These are phyloP conservation scores for Centropus bengalensis DNA, from an alignment of 2,113 vertebrate genomes.

Conservation along the genomic window DNA sequence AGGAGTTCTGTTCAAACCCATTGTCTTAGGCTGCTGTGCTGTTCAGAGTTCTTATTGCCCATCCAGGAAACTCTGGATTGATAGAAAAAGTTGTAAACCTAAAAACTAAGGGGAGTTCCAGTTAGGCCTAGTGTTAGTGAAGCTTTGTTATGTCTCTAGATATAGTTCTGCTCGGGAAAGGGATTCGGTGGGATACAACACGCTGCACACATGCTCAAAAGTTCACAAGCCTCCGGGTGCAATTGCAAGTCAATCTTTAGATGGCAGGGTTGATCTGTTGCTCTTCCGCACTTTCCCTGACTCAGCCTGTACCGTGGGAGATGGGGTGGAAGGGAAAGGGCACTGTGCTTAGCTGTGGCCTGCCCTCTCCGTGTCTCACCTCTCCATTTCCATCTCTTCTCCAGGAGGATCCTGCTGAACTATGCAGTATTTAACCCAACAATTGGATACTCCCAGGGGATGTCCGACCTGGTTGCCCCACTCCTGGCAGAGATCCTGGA, in stretches of 20 bases:
- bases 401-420: slow-evolving; percentile 93
- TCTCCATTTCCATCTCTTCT: neutral
- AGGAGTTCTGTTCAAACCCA: neutral
- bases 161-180: neutral
- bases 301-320: neutral
- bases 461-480: slow-evolving; percentile 97
- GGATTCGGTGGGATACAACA: neutral
- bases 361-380: neutral
- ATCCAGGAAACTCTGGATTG: neutral
- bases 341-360: neutral
- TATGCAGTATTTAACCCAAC: slow-evolving; percentile 92
- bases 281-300: neutral
- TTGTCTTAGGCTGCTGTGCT: neutral
- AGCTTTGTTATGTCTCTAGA: neutral
- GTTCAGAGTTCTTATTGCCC: neutral
- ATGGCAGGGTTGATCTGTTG: neutral
- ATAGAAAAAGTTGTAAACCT: neutral
- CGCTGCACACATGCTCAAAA: neutral
- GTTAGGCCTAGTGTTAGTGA: too few relatives aligned
- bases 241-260: neutral
- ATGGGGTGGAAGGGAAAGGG: neutral
- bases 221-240: neutral
- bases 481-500: slow-evolving; percentile 93
- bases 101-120: neutral
- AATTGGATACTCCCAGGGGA: slow-evolving; percentile 96